phyloP scores from a whole-genome alignment of 1,140 invertebrate species.

The Drosophila novamexicana region DNA sequence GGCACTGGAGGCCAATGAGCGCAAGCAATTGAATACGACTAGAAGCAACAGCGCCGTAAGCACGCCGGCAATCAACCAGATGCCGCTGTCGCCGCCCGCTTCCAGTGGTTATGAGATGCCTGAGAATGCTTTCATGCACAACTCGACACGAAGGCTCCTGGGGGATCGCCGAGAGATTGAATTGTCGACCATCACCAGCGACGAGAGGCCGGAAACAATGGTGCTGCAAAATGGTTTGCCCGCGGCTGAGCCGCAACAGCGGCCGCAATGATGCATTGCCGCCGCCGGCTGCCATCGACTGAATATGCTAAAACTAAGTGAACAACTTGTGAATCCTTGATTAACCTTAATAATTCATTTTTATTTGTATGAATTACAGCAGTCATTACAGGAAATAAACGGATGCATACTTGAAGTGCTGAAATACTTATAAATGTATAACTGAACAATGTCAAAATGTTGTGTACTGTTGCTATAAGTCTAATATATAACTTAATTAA shows the following conservation, averaged over 20 bases:
- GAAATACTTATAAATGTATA: conserved; percentile 22
- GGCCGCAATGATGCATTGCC: conserved; percentile 35
- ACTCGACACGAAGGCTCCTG: conserved; percentile 61
- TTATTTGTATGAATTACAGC: conserved; percentile 12
- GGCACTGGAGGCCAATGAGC: conserved; percentile 81
- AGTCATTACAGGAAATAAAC: conserved; percentile 23
- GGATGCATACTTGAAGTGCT: conserved; percentile 34
- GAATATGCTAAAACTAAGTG: conserved; percentile 31
- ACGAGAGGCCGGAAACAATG: conserved; percentile 58
- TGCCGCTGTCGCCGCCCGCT: neutral
- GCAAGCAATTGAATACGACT: conserved; percentile 48
- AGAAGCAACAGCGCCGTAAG: conserved; percentile 1
- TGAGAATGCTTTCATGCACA: conserved; percentile 76
- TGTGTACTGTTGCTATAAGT: neutral
- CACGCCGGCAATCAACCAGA: neutral
- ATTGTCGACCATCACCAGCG: conserved; percentile 69
- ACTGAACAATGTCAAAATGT: neutral
- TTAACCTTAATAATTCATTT: conserved; percentile 7
- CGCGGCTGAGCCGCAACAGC: conserved; percentile 66
- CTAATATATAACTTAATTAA: neutral
- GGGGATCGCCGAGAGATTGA: conserved; percentile 72
- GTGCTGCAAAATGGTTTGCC: conserved; percentile 65
- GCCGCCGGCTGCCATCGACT: conserved; percentile 45
- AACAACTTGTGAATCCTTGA: conserved; percentile 11
- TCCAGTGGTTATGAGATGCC: conserved; percentile 61